Evolutionary conservation across 2,113 vertebrate species (phyloP), one percentile per base, ranked within the genome.

Genomic region (Silurus asotus): DNA sequence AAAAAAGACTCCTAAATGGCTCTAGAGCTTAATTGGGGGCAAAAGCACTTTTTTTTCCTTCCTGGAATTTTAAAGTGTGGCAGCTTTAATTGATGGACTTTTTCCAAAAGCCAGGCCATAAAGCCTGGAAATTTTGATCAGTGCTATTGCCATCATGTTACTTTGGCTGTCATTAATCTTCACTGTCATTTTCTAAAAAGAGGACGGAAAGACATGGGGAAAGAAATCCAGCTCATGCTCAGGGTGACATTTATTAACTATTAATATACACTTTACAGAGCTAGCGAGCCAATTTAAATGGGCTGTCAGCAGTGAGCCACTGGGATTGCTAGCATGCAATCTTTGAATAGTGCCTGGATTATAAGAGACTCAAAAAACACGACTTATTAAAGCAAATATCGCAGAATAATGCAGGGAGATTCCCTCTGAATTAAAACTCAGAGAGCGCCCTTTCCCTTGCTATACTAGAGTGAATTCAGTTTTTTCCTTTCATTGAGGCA

Each of bases 11-110:
- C 53, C 78, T 84, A 77, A 87, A 89, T 78, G 81, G 77, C 72
- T 89, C 82, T 82, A 87, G 78, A 79, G 74, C 82, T 89, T 85
- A 84, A 89, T 89, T 84, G 82, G 81, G 85, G 85, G 55, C 55
- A 72, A 49, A 82, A 87, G 19, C 6, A 23, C 83, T 82, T 89
- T 84, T 56, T 37, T 77, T 51, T 77, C 49, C 45, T 51, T 75
- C 4, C 83, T 69, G 78, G 37, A 82, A 85, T 85, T 85, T 85
- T 19, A 77, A 72, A 82, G 64, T 76, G 81, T 80, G 51, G n/a
- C 23, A 6, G 0, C 79, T 84, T 72, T 76, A 87, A 81, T 67
- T 82, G 77, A 82, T 55, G 80, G 69, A 55, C 58, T 17, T 69
- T 70, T 25, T 86, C 72, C 76, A 17, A 65, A 62, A 82, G 78